Base-by-base conservation (phyloP, 1,140 invertebrate species). In the Rhyzopertha dominica region DNA sequence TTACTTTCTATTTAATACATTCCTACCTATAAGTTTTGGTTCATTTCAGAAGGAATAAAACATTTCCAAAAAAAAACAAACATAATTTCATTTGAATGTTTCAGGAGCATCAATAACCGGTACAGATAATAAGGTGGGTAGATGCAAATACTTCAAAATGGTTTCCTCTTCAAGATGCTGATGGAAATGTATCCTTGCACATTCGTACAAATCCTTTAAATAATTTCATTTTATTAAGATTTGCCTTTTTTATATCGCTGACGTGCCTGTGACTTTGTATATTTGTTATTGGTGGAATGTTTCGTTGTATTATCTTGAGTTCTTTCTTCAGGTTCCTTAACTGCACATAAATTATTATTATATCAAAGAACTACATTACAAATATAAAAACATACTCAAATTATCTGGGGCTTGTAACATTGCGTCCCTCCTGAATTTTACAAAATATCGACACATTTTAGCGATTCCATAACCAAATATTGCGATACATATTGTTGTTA, bases 211-310 rank as follows among this genome's bases (percentile, higher is more conserved):
- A n/a, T n/a, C n/a, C n/a, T n/a, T n/a, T n/a, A n/a, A n/a, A n/a
- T n/a, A n/a, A n/a, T n/a, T n/a, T n/a, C n/a, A n/a, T n/a, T n/a
- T n/a, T n/a, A n/a, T 49, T 67, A 74, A 48, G 61, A 66, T 68
- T 80, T 83, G 43, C 80, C 79, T 66, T 81, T 82, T 54, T 79
- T 78, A 62, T 79, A 82, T 60, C 81, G 69, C 46, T 82, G 75
- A 46, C 81, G 68, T 4, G 80, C 80, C 65, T 83, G 81, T 7
- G 81, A 80, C 71, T 82, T 84, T 38, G 77, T 81, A 47, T 81
- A 82, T 61, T n/a, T n/a, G n/a, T n/a, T n/a, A n/a, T 73, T 70
- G 12, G 65, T 64, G 49, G 65, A 65, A 8, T 69, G 64, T 20
- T 42, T 39, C 44, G 59, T 62, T 16, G 61, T 60, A 8, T 60